Percentiles rank a stretch among this genome's conserved stretches.
Evolutionary conservation across 1,140 invertebrate species (phyloP).

Genomic region (Latrodectus geometricus): DNA sequence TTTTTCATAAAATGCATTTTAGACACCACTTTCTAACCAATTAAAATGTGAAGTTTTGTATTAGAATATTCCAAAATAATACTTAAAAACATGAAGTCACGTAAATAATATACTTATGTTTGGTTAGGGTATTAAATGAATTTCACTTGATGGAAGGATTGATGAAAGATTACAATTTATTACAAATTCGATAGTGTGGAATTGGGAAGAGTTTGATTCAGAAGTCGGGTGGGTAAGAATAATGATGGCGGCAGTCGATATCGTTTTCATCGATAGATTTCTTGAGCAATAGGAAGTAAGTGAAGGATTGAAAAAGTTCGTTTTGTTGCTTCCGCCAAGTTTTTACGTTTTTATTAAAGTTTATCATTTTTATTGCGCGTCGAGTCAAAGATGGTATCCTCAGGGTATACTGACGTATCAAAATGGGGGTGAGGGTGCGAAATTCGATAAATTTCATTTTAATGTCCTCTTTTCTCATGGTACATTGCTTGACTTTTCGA

Average conservation of each 20-base stretch:
- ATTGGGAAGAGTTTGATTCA: conserved; percentile 15
- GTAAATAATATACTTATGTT: background rate
- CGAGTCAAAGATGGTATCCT: conserved; percentile 37
- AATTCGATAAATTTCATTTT: conserved; percentile 62
- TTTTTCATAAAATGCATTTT: too few species aligned
- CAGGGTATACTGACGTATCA: conserved; percentile 44
- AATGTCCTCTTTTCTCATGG: conserved; percentile 59
- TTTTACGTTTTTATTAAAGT: conserved; percentile 58
- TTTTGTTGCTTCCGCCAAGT: conserved; percentile 37
- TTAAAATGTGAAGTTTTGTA: too few species aligned
- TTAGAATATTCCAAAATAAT: too few species aligned
- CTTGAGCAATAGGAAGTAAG: background rate
- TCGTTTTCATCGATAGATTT: conserved; percentile 37
- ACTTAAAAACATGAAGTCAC: too few species aligned
- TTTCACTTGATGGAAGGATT: background rate
- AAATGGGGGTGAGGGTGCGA: conserved; percentile 26
- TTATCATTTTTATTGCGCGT: conserved; percentile 58
- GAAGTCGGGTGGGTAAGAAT: background rate
- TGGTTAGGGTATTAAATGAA: background rate
- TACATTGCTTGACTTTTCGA: conserved; percentile 57
- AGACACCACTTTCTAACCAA: too few species aligned
- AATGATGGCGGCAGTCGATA: conserved; percentile 17
- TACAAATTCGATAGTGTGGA: conserved; percentile 23
- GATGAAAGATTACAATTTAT: conserved; percentile 10
- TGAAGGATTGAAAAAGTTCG: conserved; percentile 49